These are phyloP conservation scores for Heliconius sara DNA, from an alignment of 2,888 invertebrate genomes.

Conservation along the genomic window DNA sequence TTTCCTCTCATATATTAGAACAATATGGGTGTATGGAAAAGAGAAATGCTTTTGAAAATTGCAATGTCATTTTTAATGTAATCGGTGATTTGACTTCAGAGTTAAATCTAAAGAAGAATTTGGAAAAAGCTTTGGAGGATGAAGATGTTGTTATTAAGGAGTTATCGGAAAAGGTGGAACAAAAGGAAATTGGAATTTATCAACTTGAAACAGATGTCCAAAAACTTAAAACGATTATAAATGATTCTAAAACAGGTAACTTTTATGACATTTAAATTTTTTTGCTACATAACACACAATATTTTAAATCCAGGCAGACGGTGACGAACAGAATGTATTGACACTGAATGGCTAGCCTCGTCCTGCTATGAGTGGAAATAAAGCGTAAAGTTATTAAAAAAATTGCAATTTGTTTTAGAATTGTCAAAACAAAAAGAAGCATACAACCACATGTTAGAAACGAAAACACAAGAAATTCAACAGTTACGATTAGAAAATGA, in stretches of 20 bases:
- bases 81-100: slow-evolving; percentile 55
- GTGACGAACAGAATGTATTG: no score
- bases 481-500: slow-evolving; percentile 60
- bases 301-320: no score
- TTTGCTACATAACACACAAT: no score
- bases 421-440: slow-evolving; percentile 55
- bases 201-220: slow-evolving; percentile 56
- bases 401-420: slow-evolving; percentile 55
- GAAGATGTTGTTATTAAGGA: slow-evolving; percentile 52
- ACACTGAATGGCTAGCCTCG: neutral
- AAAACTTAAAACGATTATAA: slow-evolving; percentile 53
- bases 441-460: slow-evolving; percentile 53
- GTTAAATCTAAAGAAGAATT: slow-evolving; percentile 51
- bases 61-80: slow-evolving; percentile 54
- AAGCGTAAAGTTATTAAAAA: no score
- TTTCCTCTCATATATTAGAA: slow-evolving; percentile 51
- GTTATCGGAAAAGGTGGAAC: slow-evolving; percentile 53
- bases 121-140: slow-evolving; percentile 55
- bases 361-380: neutral
- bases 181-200: slow-evolving; percentile 56
- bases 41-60: slow-evolving; percentile 48
- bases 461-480: slow-evolving; percentile 58
- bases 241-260: slow-evolving; percentile 60
- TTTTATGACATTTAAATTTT: slow-evolving; percentile 3
- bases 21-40: slow-evolving; percentile 46